Percentiles rank a stretch among this genome's conserved stretches.
Conservation (phyloP, 2,888 invertebrate genomes). For the Cosmia pyralina region DNA sequence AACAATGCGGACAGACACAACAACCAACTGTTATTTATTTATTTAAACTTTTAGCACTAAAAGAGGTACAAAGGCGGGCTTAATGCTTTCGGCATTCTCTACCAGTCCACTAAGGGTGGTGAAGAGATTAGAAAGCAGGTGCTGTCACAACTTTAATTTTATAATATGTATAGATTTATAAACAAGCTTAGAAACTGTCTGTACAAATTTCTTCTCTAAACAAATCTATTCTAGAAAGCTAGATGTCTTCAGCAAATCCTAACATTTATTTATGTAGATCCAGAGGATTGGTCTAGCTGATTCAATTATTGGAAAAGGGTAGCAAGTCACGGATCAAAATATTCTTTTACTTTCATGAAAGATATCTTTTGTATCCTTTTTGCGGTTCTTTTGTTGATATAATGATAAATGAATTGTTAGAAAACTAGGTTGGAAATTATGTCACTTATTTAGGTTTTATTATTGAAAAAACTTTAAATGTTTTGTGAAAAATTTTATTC, state of each 20-base stretch:
- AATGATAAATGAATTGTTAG: neutral
- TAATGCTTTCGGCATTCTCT: too few relatives aligned
- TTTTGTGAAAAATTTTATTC: too few relatives aligned
- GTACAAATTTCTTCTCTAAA: neutral
- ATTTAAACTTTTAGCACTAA: too few relatives aligned
- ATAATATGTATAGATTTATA: too few relatives aligned
- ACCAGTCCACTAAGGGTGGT: too few relatives aligned
- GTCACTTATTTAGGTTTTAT: too few relatives aligned
- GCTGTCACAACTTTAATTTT: too few relatives aligned
- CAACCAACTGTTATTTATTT: too few relatives aligned
- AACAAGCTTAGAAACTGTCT: too few relatives aligned
- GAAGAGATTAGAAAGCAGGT: too few relatives aligned
- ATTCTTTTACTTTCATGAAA: constrained; percentile 23
- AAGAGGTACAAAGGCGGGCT: too few relatives aligned
- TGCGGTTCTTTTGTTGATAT: neutral
- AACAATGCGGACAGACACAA: too few relatives aligned
- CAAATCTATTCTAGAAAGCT: neutral
- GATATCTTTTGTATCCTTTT: neutral
- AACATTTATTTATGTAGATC: constrained; percentile 37
- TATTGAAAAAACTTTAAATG: neutral
- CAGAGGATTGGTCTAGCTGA: constrained; percentile 23
- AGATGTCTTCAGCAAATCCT: constrained; percentile 26
- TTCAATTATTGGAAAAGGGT: constrained; percentile 50
- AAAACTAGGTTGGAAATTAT: neutral
- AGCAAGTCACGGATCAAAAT: constrained; percentile 34